Conservation (phyloP, 2,888 invertebrate genomes). For the Drosophila merina region DNA sequence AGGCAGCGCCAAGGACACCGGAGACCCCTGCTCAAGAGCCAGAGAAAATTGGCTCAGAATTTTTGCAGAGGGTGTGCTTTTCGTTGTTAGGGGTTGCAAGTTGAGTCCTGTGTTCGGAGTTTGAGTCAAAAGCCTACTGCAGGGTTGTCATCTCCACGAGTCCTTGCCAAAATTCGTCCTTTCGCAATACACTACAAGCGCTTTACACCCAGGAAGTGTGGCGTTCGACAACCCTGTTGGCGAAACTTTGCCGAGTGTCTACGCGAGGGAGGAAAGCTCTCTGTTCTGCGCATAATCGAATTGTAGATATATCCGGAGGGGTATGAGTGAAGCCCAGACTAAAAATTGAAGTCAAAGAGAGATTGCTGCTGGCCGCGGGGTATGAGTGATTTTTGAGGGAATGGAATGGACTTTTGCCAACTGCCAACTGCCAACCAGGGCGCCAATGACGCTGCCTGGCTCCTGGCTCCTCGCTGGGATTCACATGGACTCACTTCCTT, state of each 20-base stretch:
- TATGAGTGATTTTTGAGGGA: constrained; percentile 68
- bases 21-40: constrained; percentile 46
- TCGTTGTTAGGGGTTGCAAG: constrained; percentile 62
- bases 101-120: constrained; percentile 35
- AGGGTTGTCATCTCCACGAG: constrained; percentile 51
- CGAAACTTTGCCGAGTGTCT: constrained; percentile 43
- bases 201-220: neutral
- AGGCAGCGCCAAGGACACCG: constrained; percentile 70
- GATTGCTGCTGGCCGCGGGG: constrained; percentile 35
- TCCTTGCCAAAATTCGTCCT: neutral
- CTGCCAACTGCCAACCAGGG: constrained; percentile 19
- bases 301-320: neutral
- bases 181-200: neutral
- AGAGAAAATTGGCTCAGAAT: constrained; percentile 63
- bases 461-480: neutral
- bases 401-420: constrained; percentile 35
- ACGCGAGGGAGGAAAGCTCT: constrained; percentile 52
- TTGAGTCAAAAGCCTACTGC: constrained; percentile 54
- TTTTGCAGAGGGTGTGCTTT: constrained; percentile 57
- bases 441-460: constrained; percentile 31
- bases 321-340: constrained; percentile 65
- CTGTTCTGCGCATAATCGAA: constrained; percentile 31
- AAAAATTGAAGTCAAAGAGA: constrained; percentile 23
- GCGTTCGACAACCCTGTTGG: constrained; percentile 54
- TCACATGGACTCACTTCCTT: constrained; percentile 7